Base-by-base conservation (phyloP, 2,113 vertebrate genomes). In the Oxyura jamaicensis region DNA sequence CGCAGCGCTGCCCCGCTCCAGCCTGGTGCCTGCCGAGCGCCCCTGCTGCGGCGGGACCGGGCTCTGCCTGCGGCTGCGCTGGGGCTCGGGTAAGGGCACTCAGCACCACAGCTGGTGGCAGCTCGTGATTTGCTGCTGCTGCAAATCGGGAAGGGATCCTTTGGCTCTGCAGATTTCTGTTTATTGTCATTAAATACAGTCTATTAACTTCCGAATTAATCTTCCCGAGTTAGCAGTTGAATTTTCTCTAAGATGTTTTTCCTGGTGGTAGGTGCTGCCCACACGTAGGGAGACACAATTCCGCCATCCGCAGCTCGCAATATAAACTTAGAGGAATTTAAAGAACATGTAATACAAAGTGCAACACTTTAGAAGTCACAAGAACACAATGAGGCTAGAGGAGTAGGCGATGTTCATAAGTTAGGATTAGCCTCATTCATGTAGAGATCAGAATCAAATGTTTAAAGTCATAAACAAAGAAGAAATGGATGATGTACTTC, bases 391-490 rank as follows among this genome's bases (percentile, higher is more conserved):
- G 62, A 46, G 69, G 86, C 91, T 87, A 53, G 93, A 92, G 90
- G 86, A 96, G 73, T 28, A 82, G 84, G 92, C 78, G 48, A 0
- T 42, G 74, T 84, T 94, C 62, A 9, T n/a, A 82, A 74, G 63
- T 63, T 69, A 91, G 91, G 71, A 91, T 94, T 92, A 85, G 66
- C 93, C 93, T 88, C 73, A 35, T 79, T 90, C 78, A 86, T 86
- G 77, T 92, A 82, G 73, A 95, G 92, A 95, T 88, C 62, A 67
- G 93, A 89, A 89, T 92, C 83, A 92, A 92, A 76, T 86, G 56
- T 94, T 95, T 92, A 83, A 90, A 93, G 93, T 85, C 77, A 23
- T 36, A 90, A 76, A 92, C 44, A 77, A 93, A 92, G 93, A 89
- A 92, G 93, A 89, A 86, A 84, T 76, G 50, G 90, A 69, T 94